A percentile compares a stretch with the other conserved stretches of the same genome.
Conservation (phyloP, 2,888 invertebrate species). For the Theretra japonica region DNA sequence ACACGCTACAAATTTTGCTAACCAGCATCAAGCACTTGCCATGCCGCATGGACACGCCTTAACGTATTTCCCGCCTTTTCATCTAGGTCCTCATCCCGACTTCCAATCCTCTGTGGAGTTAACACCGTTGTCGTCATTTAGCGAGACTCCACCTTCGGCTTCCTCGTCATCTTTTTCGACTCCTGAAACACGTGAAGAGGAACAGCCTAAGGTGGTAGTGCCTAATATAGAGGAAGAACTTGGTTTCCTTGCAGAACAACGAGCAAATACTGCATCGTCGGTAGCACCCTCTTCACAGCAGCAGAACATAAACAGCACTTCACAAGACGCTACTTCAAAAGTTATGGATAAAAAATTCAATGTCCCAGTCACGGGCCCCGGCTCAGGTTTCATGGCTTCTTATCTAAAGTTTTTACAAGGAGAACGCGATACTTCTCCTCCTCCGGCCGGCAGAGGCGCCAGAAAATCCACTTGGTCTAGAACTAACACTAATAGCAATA, state of each 20-base stretch:
- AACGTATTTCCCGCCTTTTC: conserved; percentile 91
- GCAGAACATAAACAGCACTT: conserved; percentile 77
- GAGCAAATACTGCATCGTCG: conserved; percentile 79
- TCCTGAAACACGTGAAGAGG: conserved; percentile 86
- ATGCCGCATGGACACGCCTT: conserved; percentile 89
- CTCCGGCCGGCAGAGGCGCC: conserved; percentile 88
- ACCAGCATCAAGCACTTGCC: conserved; percentile 87
- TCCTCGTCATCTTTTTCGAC: conserved; percentile 84
- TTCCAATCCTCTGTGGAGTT: conserved; percentile 88
- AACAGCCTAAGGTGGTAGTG: conserved; percentile 93
- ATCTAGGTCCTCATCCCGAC: conserved; percentile 88
- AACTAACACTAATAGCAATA: conserved; percentile 70
- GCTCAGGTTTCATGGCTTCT: conserved; percentile 93
- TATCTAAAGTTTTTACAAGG: conserved; percentile 94
- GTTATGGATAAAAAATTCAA: conserved; percentile 86
- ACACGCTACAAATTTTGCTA: conserved; percentile 82
- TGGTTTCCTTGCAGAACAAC: conserved; percentile 89
- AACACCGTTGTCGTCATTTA: conserved; percentile 85
- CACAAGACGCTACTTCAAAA: conserved; percentile 80
- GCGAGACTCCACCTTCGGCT: conserved; percentile 85
- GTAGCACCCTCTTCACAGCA: conserved; percentile 82
- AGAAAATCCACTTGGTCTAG: conserved; percentile 88
- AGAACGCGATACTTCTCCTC: conserved; percentile 92
- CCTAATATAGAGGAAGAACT: conserved; percentile 95
- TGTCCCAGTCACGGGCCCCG: conserved; percentile 85